Conservation (phyloP, 1,140 invertebrate genomes). For the Varroa destructor region DNA sequence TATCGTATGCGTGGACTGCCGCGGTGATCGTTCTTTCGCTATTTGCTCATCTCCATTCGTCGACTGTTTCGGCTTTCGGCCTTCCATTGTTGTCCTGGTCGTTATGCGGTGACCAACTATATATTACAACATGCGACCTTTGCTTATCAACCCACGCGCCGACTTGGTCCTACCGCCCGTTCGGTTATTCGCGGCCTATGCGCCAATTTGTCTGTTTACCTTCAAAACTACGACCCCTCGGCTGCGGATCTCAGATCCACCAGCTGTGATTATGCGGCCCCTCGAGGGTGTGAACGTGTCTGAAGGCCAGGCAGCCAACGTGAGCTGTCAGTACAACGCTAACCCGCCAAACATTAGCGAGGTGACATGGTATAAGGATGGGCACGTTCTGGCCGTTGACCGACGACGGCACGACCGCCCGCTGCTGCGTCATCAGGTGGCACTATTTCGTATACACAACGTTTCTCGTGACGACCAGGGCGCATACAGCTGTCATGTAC, state of each 20-base stretch:
- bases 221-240: too few relatives aligned
- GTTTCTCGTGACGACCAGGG: conserved; percentile 37
- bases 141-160: too few relatives aligned
- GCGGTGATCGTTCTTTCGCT: too few relatives aligned
- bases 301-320: conserved; percentile 32
- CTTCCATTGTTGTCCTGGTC: too few relatives aligned
- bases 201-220: too few relatives aligned
- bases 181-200: too few relatives aligned
- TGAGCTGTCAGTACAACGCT: conserved; percentile 36
- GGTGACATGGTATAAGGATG: conserved; percentile 36
- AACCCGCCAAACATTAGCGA: conserved; percentile 37
- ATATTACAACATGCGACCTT: too few relatives aligned
- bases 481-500: conserved; percentile 35
- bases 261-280: conserved; percentile 35
- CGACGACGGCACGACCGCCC: conserved; percentile 30
- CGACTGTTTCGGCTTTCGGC: too few relatives aligned
- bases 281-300: conserved; percentile 34
- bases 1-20: too few relatives aligned
- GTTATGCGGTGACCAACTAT: too few relatives aligned
- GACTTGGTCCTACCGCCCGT: too few relatives aligned
- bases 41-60: too few relatives aligned
- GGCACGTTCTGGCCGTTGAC: conserved; percentile 29
- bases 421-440: conserved; percentile 29
- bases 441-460: conserved; percentile 34
- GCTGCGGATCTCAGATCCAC: conserved; percentile 34